Conservation (phyloP, 2,888 invertebrate species). For the Crematogaster levior region DNA sequence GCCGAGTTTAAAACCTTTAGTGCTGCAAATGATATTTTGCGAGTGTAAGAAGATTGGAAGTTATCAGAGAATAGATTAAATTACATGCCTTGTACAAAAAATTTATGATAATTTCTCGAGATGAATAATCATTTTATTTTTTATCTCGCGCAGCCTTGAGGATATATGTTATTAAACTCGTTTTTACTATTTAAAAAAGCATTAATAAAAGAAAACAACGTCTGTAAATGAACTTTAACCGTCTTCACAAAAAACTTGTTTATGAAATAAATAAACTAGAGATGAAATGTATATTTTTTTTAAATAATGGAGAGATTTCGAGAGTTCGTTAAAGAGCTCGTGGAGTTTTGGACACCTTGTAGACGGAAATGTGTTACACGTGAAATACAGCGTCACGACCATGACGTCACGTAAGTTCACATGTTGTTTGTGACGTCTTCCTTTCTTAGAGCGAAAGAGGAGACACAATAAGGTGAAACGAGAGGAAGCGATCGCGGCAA, state of each 20-base stretch:
- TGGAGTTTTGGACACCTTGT: slow-evolving; percentile 17
- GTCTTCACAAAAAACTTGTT: neutral
- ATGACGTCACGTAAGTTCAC: slow-evolving; percentile 20
- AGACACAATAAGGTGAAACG: neutral
- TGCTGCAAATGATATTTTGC: neutral
- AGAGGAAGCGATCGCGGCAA: neutral
- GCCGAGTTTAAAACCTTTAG: neutral
- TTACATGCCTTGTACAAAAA: slow-evolving; percentile 13
- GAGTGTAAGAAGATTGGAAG: neutral
- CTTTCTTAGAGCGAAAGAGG: neutral
- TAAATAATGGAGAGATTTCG: neutral
- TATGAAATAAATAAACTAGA: neutral
- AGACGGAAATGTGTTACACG: neutral
- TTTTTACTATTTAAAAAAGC: slow-evolving; percentile 15
- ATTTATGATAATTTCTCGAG: slow-evolving; percentile 14
- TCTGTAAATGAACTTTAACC: neutral
- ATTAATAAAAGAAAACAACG: neutral
- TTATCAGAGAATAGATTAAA: neutral
- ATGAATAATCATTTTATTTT: slow-evolving; percentile 20
- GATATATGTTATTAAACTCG: slow-evolving; percentile 14
- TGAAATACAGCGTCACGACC: slow-evolving; percentile 19
- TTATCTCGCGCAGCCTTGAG: neutral
- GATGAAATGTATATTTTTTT: neutral
- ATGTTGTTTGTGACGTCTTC: slow-evolving; percentile 14
- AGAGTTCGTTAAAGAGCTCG: neutral